These are phyloP conservation scores for Mimas tiliae DNA, from an alignment of 2,888 invertebrate species.

Conservation along the genomic window DNA sequence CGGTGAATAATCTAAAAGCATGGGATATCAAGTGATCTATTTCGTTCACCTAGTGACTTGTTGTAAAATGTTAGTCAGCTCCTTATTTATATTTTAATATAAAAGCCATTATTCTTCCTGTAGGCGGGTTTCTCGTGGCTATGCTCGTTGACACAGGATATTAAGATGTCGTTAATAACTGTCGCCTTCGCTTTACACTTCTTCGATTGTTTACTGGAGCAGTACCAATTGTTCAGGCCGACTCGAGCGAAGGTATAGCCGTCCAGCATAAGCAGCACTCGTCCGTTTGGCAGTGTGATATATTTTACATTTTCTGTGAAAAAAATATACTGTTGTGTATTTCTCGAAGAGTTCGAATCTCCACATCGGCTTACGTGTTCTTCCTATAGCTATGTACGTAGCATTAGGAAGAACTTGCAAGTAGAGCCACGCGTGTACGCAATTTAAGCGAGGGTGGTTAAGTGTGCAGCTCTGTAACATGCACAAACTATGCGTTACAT, in stretches of 20 bases:
- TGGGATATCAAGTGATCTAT: too few species aligned
- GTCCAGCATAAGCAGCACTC: constrained; percentile 25
- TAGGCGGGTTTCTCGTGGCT: neutral
- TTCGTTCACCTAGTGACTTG: too few species aligned
- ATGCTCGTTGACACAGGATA: neutral
- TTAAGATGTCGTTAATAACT: neutral
- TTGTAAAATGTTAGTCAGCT: too few species aligned
- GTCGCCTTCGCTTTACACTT: constrained; percentile 48
- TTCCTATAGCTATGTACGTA: too few species aligned
- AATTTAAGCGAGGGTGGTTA: too few species aligned
- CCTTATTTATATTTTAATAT: constrained; percentile 1
- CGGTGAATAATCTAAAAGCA: too few species aligned
- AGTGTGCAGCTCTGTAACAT: too few species aligned
- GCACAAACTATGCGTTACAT: too few species aligned
- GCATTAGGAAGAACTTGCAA: too few species aligned
- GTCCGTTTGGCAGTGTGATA: constrained; percentile 18
- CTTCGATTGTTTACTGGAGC: constrained; percentile 47
- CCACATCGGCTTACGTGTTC: too few species aligned
- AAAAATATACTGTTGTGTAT: neutral
- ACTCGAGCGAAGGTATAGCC: constrained; percentile 53
- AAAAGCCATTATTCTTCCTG: neutral
- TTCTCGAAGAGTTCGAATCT: too few species aligned
- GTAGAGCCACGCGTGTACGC: too few species aligned
- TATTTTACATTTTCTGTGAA: constrained; percentile 25
- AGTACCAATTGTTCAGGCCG: constrained; percentile 53